Evolutionary conservation across 2,888 invertebrate species (phyloP).

Genomic region (Leptura quadrifasciata): DNA sequence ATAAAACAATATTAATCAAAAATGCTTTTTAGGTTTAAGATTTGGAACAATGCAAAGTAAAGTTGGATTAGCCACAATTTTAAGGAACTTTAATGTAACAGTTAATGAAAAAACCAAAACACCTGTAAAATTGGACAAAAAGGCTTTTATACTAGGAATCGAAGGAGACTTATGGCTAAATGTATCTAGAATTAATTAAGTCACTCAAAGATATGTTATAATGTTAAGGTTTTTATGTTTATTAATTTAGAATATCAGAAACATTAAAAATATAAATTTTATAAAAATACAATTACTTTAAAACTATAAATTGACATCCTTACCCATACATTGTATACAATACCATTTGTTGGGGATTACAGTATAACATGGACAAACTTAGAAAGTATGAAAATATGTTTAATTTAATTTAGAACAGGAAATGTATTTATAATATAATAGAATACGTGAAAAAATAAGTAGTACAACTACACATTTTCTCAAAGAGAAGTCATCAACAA

Average conservation of each 20-base stretch:
- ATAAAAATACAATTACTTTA: not conserved
- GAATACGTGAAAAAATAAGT: too few species aligned
- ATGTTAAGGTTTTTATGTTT: not conserved
- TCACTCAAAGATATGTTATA: not conserved
- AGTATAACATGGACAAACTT: too few species aligned
- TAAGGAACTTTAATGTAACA: conserved; percentile 58
- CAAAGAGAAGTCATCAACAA: too few species aligned
- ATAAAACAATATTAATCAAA: not conserved
- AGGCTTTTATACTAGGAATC: conserved; percentile 41
- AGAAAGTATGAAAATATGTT: too few species aligned
- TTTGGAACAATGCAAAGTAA: conserved; percentile 63
- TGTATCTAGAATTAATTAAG: conserved; percentile 35
- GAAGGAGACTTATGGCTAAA: conserved; percentile 49
- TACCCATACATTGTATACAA: too few species aligned
- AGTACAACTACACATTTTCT: too few species aligned
- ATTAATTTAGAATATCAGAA: not conserved
- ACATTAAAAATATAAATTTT: not conserved
- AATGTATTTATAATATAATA: too few species aligned
- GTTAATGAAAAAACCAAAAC: conserved; percentile 56
- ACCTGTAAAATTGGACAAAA: conserved; percentile 54
- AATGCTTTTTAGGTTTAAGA: conserved; percentile 51
- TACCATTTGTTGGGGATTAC: too few species aligned
- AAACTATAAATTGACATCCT: not conserved
- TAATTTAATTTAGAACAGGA: too few species aligned
- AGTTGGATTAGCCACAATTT: conserved; percentile 57